phyloP scores from a whole-genome alignment of 2,113 vertebrate species.

The Scomber japonicus region DNA sequence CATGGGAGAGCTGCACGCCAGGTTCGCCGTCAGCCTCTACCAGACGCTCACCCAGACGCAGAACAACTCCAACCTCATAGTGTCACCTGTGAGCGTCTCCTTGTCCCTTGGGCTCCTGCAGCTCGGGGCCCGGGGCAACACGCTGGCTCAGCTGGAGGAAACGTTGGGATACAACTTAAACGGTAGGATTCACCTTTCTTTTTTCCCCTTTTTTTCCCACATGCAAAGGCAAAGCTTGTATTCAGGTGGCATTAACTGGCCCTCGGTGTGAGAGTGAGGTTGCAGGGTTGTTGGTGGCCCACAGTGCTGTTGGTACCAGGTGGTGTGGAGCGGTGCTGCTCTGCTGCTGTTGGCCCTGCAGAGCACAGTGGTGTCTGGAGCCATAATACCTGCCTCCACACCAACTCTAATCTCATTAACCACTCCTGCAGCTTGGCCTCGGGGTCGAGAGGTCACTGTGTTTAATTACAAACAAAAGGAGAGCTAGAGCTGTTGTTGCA shows the following conservation, averaged over 20 bases:
- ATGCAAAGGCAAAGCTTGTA: neutral
- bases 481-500: conserved; percentile 25
- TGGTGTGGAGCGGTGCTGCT: conserved; percentile 66
- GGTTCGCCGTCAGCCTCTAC: conserved; percentile 89
- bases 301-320: conserved; percentile 77
- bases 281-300: conserved; percentile 35
- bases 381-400: conserved; percentile 78
- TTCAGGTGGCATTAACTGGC: conserved; percentile 13
- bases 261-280: conserved; percentile 18
- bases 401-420: conserved; percentile 81
- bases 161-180: conserved; percentile 87
- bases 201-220: too few relatives aligned
- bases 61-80: conserved; percentile 87
- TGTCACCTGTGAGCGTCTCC: conserved; percentile 88
- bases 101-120: conserved; percentile 90
- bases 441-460: conserved; percentile 61
- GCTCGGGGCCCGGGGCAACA: conserved; percentile 89
- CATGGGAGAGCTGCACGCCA: conserved; percentile 83
- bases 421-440: conserved; percentile 60
- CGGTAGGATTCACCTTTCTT: conserved; percentile 78
- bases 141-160: conserved; percentile 85
- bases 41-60: conserved; percentile 67
- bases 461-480: conserved; percentile 52
- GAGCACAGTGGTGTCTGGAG: conserved; percentile 79
- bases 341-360: conserved; percentile 53